Conservation (phyloP, 2,888 invertebrate species). For the Cantharis rufa region DNA sequence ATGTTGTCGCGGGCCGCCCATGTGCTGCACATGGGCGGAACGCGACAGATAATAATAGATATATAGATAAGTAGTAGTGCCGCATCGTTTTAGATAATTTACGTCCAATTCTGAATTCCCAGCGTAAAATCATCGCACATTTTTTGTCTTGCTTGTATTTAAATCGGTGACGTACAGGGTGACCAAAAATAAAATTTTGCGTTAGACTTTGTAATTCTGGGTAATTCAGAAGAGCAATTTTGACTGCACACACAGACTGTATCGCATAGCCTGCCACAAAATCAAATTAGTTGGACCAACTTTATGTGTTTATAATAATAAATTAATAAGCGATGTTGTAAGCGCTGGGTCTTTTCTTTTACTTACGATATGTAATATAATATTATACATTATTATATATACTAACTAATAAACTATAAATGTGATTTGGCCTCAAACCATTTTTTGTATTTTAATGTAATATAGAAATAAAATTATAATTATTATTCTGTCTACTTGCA, state of each 20-base stretch:
- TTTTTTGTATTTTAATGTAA: conserved; percentile 50
- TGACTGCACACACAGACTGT: conserved; percentile 46
- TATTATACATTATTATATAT: background rate
- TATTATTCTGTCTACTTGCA: background rate
- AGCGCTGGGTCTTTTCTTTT: conserved; percentile 25
- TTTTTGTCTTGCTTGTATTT: background rate
- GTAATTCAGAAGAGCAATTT: conserved; percentile 46
- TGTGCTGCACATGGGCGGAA: background rate
- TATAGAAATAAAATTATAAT: conserved; percentile 40
- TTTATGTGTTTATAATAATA: conserved; percentile 39
- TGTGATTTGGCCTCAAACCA: conserved; percentile 52
- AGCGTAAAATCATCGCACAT: conserved; percentile 8
- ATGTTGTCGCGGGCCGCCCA: background rate
- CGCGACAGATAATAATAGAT: background rate
- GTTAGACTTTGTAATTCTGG: conserved; percentile 28
- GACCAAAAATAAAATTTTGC: background rate
- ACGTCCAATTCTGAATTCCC: conserved; percentile 48
- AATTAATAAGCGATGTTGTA: conserved; percentile 43
- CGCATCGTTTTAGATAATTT: conserved; percentile 36
- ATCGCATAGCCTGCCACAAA: conserved; percentile 49
- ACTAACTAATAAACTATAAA: conserved; percentile 35
- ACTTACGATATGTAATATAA: conserved; percentile 35
- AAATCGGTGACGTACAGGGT: conserved; percentile 1
- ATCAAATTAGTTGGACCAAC: conserved; percentile 52
- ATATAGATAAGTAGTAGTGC: background rate